A percentile compares a stretch with the other conserved stretches of the same genome.
These are phyloP conservation scores for Catocala fraxini DNA, from an alignment of 2,888 invertebrate genomes.

Conservation along the genomic window DNA sequence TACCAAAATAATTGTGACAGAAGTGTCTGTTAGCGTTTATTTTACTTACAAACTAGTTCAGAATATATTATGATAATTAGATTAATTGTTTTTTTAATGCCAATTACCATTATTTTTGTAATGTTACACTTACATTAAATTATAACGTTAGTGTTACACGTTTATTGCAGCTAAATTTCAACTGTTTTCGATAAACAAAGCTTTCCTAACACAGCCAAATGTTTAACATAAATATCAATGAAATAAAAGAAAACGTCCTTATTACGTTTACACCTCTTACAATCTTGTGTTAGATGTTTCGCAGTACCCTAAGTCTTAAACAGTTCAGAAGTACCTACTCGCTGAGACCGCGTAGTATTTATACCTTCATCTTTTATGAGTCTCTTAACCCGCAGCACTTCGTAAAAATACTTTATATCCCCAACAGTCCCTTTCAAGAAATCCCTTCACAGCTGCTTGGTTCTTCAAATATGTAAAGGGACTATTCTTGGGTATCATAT, in stretches of 20 bases:
- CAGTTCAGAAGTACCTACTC: constrained; percentile 10
- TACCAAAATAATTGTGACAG: too few species aligned
- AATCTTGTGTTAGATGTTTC: constrained; percentile 4
- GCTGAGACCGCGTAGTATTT: constrained; percentile 14
- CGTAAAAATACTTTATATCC: constrained; percentile 35
- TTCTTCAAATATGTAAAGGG: constrained; percentile 33
- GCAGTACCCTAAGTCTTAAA: constrained; percentile 16
- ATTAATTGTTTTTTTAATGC: too few species aligned
- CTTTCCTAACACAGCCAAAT: background rate
- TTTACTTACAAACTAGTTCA: too few species aligned
- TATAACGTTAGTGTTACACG: too few species aligned
- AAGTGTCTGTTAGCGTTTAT: too few species aligned
- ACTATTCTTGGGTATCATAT: constrained; percentile 9
- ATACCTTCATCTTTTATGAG: constrained; percentile 33
- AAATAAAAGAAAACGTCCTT: background rate
- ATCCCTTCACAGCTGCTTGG: constrained; percentile 29
- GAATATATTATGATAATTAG: too few species aligned
- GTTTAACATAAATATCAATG: constrained; percentile 1
- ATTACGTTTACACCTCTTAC: constrained; percentile 4
- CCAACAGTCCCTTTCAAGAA: constrained; percentile 22
- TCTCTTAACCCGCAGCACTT: constrained; percentile 18
- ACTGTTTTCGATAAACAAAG: background rate
- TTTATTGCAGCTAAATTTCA: too few species aligned
- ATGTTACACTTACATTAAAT: too few species aligned
- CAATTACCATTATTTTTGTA: too few species aligned